Evolutionary conservation across 1,140 invertebrate genomes (phyloP), one percentile per base, ranked within the genome.

Genomic region (Cydia pomonella): DNA sequence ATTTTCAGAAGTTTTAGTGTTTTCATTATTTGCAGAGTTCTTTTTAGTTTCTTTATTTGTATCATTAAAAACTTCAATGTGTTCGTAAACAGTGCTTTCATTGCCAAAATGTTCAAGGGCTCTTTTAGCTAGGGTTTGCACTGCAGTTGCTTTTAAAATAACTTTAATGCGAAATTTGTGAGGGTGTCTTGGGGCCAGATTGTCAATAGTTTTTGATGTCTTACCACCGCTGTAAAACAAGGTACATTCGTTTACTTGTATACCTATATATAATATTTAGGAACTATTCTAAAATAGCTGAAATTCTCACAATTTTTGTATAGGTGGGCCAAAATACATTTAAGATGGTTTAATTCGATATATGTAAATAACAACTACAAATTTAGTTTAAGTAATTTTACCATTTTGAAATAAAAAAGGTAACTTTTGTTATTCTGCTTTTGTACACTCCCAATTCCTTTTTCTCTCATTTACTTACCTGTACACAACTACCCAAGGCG

Each of bases 151-250:
- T 72, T 84, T 87, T 21, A 92, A 72, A 16, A 88, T 82, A 0
- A 91, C 80, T 79, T 83, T 82, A 0, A 92, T 64, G 1, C 89
- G 74, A 74, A 91, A 92, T 21, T 83, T 86, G 79, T 90, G 87
- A 2, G 85, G 88, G n/a, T 88, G 82, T 64, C 86, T 81, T 4
- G 91, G 85, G 5, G 89, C 83, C 2, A 92, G 79, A 63, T 92
- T 87, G 44, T 87, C 85, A 64, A 92, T 90, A 13, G 63, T 82
- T 75, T 88, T 89, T 5, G 69, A 77, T 2, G 89, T 86, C 79
- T 86, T 92, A 0, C 88, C 87, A 1, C 91, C 91, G 33, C 91
- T 92, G 82, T 23, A 84, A 85, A 75, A 73, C 27, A 27, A 47
- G n/a, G 16, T 16, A 50, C 2, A 2, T 29, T 50, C n/a, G n/a